Evolutionary conservation across 64 coral and sea anemone genomes (phyloP).

Genomic region (Porites australiensis): DNA sequence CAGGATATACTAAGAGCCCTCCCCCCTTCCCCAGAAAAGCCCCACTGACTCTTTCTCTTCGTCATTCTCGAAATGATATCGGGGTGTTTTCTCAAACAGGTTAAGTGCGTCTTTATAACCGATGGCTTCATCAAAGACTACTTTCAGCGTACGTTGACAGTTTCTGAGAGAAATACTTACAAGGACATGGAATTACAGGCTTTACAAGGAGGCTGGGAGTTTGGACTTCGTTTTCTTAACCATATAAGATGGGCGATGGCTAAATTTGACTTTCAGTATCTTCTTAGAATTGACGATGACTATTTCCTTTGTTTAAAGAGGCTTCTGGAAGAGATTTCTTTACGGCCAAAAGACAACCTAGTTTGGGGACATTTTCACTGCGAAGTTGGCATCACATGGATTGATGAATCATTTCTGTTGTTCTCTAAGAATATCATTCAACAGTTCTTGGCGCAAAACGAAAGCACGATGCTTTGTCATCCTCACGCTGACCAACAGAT

Average conservation of each 20-base stretch:
- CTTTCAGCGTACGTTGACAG: not conserved
- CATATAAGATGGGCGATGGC: conserved; percentile 63
- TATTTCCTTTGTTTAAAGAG: conserved; percentile 33
- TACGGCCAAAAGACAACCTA: conserved; percentile 53
- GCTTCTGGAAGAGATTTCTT: conserved; percentile 29
- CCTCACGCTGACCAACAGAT: conserved; percentile 57
- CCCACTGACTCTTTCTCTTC: no score
- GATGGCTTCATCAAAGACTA: not conserved
- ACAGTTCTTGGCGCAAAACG: conserved; percentile 7
- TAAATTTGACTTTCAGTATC: conserved; percentile 42
- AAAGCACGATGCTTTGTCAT: conserved; percentile 46
- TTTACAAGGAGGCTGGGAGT: conserved; percentile 24
- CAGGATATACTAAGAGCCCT: no score
- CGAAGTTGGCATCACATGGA: not conserved
- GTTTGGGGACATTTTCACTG: conserved; percentile 61
- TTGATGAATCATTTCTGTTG: conserved; percentile 56
- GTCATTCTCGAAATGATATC: no score
- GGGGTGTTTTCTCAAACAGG: no score
- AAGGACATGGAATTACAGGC: conserved; percentile 20
- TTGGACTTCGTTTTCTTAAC: conserved; percentile 60
- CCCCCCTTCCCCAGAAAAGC: no score
- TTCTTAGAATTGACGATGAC: no score
- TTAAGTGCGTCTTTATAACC: no score
- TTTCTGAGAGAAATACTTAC: not conserved
- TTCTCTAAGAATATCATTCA: conserved; percentile 44